Evolutionary conservation across 2,113 vertebrate species (phyloP).

Genomic region (Percopsis transmontana): DNA sequence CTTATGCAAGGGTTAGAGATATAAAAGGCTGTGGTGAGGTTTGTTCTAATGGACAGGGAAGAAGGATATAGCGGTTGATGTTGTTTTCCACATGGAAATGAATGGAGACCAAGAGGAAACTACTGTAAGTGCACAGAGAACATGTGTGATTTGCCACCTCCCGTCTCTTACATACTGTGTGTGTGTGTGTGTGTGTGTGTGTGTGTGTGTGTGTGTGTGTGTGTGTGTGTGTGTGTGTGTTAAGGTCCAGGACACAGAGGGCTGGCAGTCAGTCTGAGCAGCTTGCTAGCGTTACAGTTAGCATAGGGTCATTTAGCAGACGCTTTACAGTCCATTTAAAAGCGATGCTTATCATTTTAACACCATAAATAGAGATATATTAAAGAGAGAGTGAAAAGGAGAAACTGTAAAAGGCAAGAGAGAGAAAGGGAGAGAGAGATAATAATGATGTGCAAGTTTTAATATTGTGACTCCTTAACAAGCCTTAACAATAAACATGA

Average conservation of each 20-base stretch:
- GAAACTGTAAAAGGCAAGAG: not conserved
- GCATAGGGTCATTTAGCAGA: not conserved
- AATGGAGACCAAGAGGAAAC: not conserved
- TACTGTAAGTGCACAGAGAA: not conserved
- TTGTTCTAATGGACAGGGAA: not conserved
- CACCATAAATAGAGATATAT: not conserved
- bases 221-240: not conserved
- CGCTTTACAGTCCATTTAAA: no score
- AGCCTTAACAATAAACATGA: not conserved
- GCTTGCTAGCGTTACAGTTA: not conserved
- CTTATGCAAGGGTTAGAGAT: no score
- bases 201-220: not conserved
- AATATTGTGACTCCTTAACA: not conserved
- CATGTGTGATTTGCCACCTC: not conserved
- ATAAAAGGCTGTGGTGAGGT: not conserved
- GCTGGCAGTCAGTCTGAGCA: not conserved
- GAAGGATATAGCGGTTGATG: not conserved
- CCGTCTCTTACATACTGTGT: not conserved
- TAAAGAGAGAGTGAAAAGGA: not conserved
- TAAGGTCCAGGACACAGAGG: not conserved
- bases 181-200: not conserved
- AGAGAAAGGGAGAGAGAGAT: not conserved
- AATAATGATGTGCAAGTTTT: not conserved
- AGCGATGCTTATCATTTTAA: not conserved
- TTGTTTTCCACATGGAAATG: not conserved